phyloP scores from a whole-genome alignment of 2,113 vertebrate species.

The Alaudala cheleensis region DNA sequence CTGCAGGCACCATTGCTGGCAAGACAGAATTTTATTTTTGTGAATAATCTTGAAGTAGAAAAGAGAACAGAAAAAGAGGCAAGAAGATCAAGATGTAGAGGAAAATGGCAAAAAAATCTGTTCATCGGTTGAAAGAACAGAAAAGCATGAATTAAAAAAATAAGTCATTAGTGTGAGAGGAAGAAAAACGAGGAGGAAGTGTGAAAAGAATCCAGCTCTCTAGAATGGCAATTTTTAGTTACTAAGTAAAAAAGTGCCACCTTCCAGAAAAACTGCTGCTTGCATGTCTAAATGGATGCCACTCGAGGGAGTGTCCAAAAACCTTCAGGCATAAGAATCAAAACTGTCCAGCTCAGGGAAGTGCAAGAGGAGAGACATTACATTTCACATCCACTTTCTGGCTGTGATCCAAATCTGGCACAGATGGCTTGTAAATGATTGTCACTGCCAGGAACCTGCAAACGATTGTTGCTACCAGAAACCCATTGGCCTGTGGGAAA shows the following conservation, averaged over 20 bases:
- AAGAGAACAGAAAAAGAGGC: background rate
- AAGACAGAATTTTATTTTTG: background rate
- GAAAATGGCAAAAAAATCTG: background rate
- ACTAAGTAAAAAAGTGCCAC: background rate
- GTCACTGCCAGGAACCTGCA: constrained; percentile 21
- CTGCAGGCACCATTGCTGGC: background rate
- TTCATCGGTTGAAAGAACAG: background rate
- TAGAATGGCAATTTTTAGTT: background rate
- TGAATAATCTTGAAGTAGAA: background rate
- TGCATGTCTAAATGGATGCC: background rate
- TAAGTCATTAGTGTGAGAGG: background rate
- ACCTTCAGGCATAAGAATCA: background rate
- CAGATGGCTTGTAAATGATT: background rate
- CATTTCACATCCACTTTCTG: background rate
- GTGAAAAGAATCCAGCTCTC: constrained; percentile 24
- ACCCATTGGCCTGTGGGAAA: background rate
- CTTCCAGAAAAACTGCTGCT: constrained; percentile 8
- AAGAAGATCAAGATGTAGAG: background rate
- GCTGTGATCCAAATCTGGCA: constrained; percentile 25
- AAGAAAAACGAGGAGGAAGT: background rate
- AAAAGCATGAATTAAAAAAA: constrained; percentile 27
- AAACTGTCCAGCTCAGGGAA: background rate
- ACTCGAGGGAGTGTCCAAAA: background rate
- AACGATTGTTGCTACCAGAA: background rate
- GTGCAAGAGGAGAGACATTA: background rate